Evolutionary conservation across 2,797 vertebrate genomes (phyloP).

Genomic region (Paratrypauchen microcephalus): DNA sequence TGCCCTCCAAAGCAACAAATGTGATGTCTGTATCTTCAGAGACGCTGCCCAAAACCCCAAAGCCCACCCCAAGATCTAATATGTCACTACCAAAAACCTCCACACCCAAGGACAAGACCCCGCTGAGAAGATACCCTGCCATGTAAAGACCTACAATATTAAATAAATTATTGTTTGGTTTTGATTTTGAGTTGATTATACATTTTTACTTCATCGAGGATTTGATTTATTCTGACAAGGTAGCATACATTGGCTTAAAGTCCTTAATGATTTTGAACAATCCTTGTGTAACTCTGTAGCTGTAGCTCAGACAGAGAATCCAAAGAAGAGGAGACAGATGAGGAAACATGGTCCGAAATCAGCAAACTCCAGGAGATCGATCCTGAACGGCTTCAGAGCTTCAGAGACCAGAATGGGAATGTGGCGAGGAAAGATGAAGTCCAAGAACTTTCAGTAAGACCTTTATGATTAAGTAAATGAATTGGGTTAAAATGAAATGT

Average conservation of each 20-base stretch:
- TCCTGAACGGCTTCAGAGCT: conserved; percentile 45
- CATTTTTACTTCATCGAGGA: not conserved
- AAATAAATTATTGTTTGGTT: not conserved
- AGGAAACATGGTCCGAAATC: conserved; percentile 66
- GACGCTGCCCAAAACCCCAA: conserved; percentile 65
- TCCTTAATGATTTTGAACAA: not conserved
- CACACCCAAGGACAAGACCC: conserved; percentile 56
- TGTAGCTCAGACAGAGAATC: conserved; percentile 75
- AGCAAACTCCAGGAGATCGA: conserved; percentile 76
- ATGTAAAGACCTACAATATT: conserved; percentile 51
- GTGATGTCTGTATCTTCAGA: conserved; percentile 42
- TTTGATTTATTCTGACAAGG: not conserved
- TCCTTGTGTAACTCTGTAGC: conserved; percentile 25
- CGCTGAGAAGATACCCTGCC: conserved; percentile 35
- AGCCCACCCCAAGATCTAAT: conserved; percentile 63
- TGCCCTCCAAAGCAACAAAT: conserved; percentile 67
- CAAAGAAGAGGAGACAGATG: conserved; percentile 54
- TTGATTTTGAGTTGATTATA: not conserved
- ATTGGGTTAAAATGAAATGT: not conserved
- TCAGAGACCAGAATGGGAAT: conserved; percentile 67
- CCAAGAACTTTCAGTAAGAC: conserved; percentile 71
- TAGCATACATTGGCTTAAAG: not conserved
- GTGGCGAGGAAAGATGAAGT: conserved; percentile 60
- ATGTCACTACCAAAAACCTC: conserved; percentile 66
- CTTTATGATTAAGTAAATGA: not conserved